Percentiles rank a stretch among this genome's conserved stretches.
These are phyloP conservation scores for Heteropelma amictum DNA, from an alignment of 2,888 invertebrate genomes.

Conservation along the genomic window DNA sequence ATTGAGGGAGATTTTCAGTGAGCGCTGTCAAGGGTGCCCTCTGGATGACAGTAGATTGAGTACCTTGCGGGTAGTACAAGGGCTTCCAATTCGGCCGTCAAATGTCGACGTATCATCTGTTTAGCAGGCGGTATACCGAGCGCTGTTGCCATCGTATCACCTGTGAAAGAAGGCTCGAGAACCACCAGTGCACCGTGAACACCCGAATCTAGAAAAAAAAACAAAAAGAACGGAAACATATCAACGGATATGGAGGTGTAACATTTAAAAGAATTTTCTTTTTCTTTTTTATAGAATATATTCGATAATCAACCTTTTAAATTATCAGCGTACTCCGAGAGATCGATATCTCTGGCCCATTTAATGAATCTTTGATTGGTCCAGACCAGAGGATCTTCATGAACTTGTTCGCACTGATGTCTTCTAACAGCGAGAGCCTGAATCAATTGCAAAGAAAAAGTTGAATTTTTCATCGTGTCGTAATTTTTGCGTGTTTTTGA, in stretches of 20 bases:
- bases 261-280: background rate
- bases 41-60: slow-evolving; percentile 77
- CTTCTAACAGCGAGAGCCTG: slow-evolving; percentile 92
- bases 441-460: background rate
- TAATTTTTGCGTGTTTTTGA: too few species aligned
- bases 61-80: slow-evolving; percentile 95
- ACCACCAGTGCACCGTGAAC: slow-evolving; percentile 97
- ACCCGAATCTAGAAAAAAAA: slow-evolving; percentile 87
- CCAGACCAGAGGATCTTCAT: slow-evolving; percentile 96
- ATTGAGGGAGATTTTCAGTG: slow-evolving; percentile 62
- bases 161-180: slow-evolving; percentile 94
- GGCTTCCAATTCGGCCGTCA: slow-evolving; percentile 93
- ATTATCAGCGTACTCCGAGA: slow-evolving; percentile 95
- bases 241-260: background rate
- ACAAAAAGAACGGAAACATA: slow-evolving; percentile 4
- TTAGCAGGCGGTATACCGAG: slow-evolving; percentile 95
- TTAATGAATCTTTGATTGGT: slow-evolving; percentile 96
- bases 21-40: slow-evolving; percentile 75
- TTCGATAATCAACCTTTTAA: slow-evolving; percentile 85
- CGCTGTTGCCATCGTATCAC: slow-evolving; percentile 96
- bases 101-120: slow-evolving; percentile 94
- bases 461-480: background rate
- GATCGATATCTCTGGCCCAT: slow-evolving; percentile 96
- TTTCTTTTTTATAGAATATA: background rate
- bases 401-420: slow-evolving; percentile 91